Evolutionary conservation across 2,797 vertebrate genomes (phyloP).

Genomic region (Sebastes trivittatus): DNA sequence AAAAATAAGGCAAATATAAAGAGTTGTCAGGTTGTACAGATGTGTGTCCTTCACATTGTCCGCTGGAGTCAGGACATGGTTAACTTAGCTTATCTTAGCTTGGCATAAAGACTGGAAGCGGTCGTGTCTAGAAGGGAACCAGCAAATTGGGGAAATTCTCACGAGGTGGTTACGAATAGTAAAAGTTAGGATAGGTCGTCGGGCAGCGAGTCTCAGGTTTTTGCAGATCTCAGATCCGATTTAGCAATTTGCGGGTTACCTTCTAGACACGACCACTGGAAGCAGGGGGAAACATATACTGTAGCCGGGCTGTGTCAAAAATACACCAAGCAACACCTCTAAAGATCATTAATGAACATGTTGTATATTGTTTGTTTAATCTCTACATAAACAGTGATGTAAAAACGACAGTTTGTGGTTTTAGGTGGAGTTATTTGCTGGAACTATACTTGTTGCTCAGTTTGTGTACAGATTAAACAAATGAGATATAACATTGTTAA

Average conservation of each 20-base stretch:
- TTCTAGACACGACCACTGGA: neutral
- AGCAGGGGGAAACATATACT: neutral
- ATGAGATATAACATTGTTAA: neutral
- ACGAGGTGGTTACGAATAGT: too few species aligned
- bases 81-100: neutral
- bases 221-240: too few species aligned
- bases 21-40: neutral
- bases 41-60: neutral
- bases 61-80: neutral
- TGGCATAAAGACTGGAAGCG: neutral
- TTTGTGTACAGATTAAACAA: neutral
- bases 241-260: too few species aligned
- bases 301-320: neutral
- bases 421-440: too few species aligned
- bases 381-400: too few species aligned
- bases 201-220: too few species aligned
- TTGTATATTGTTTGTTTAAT: neutral
- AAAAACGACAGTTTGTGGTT: too few species aligned
- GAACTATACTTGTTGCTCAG: neutral
- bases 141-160: too few species aligned
- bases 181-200: too few species aligned
- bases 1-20: neutral
- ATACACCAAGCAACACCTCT: neutral
- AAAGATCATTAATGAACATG: neutral
- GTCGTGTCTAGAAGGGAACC: too few species aligned